phyloP scores from a whole-genome alignment of 2,888 invertebrate genomes.

The Acheta domesticus region DNA sequence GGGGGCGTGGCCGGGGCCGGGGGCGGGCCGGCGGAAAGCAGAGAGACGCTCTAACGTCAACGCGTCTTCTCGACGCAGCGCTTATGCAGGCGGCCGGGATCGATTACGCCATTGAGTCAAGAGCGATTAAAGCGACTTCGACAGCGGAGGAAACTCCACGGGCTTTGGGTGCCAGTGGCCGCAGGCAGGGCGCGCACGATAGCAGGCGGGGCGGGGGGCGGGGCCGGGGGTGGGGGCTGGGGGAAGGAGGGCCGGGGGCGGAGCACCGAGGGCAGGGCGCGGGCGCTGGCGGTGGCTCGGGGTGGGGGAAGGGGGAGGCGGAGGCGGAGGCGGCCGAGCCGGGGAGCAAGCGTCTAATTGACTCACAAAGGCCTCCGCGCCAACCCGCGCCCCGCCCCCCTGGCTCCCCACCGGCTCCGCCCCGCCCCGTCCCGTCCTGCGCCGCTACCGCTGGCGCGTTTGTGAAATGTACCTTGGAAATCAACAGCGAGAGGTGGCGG shows the following conservation, averaged over 20 bases:
- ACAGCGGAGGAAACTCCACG: background rate
- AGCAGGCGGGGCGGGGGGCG: no score
- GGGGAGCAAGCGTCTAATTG: background rate
- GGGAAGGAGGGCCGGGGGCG: no score
- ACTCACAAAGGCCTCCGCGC: slow-evolving; percentile 18
- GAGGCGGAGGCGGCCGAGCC: background rate
- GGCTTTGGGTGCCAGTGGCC: no score
- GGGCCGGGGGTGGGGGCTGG: no score
- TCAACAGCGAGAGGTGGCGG: slow-evolving; percentile 18
- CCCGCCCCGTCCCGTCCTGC: background rate
- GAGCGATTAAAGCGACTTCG: background rate
- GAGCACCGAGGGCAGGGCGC: background rate
- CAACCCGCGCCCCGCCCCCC: background rate
- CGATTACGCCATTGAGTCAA: slow-evolving; percentile 7
- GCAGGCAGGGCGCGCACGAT: no score
- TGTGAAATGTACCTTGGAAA: background rate
- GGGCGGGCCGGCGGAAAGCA: background rate
- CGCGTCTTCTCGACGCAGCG: slow-evolving; percentile 4
- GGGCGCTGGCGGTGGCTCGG: background rate
- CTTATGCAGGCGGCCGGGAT: slow-evolving; percentile 18
- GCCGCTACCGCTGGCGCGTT: background rate
- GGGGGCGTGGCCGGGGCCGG: background rate
- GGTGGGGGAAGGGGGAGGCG: background rate
- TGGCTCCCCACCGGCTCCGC: no score
- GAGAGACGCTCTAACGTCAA: background rate